Evolutionary conservation across 2,797 vertebrate genomes (phyloP), one percentile per base, ranked within the genome.

Genomic region (Rhinophrynus dorsalis): DNA sequence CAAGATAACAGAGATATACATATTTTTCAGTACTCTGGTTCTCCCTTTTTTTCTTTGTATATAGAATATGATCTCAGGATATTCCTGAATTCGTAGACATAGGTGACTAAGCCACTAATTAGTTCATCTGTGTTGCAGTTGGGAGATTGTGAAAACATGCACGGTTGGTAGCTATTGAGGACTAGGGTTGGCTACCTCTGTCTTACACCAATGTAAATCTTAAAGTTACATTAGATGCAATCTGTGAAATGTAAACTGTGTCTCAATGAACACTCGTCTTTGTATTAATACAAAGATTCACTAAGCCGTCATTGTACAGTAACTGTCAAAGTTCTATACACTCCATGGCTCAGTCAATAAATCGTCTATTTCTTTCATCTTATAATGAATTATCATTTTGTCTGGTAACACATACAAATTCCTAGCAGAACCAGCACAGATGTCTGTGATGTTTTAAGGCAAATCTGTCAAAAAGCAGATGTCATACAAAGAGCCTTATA

Each of bases 351-450:
- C 50, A 38, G 26, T 72, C 52, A 65, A 65, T 65, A 59, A 50
- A 64, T 71, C 35, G 52, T 51, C 29, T 42, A 8, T 48, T 51
- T 15, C 32, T 63, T 63, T 65, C 44, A 65, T 51, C 40, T 58
- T 42, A 48, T 23, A 64, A 57, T 52, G 47, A 57, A 33, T 58
- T 64, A 37, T 64, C 32, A 15, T 72, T 71, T 72, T 29, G 60
- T 50, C 68, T 64, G 58, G 60, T 64, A 32, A 70, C 58, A 70
- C 59, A 70, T 42, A 54, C 50, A 70, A 57, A 56, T 71, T 63
- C 59, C 68, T 48, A 63, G 23, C 59, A 71, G 68, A 15, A 64
- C 13, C 20, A 30, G 47, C 68, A 57, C 68, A 64, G 68, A 57
- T 65, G 68, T 63, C 59, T 57, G 51, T 64, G 40, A 56, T 38